Conservation (phyloP, 2,113 vertebrate genomes). For the Corythornis madagascariensis region DNA sequence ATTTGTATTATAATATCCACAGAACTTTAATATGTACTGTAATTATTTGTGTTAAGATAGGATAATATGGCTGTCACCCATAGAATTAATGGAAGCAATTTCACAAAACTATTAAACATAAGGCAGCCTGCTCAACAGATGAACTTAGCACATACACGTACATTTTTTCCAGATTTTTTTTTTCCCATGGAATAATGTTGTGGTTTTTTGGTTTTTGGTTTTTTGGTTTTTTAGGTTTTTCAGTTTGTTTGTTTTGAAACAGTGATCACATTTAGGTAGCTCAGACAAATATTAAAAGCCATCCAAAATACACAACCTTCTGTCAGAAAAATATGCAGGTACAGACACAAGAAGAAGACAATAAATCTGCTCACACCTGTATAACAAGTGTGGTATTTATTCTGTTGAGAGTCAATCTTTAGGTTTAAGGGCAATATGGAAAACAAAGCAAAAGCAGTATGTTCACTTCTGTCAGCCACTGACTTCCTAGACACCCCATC, state of each 20-base stretch:
- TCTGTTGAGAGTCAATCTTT: background rate
- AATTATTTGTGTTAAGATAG: constrained; percentile 88
- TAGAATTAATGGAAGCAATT: constrained; percentile 93
- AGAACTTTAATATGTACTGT: constrained; percentile 80
- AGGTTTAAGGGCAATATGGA: background rate
- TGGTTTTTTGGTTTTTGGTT: background rate
- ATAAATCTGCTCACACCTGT: background rate
- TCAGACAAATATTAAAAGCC: background rate
- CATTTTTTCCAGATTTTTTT: background rate
- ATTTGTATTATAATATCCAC: constrained; percentile 78
- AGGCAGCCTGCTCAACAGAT: constrained; percentile 62
- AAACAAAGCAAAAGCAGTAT: background rate
- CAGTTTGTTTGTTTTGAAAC: background rate
- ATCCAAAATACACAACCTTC: background rate
- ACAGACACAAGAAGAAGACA: background rate
- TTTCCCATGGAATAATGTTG: background rate
- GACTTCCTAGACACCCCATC: background rate
- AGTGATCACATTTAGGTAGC: background rate
- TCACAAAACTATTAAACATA: constrained; percentile 89
- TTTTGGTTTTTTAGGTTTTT: background rate
- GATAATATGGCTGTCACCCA: constrained; percentile 87
- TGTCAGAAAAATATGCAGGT: background rate
- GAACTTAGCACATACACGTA: background rate
- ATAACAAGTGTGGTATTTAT: background rate
- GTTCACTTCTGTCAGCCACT: background rate